phyloP scores from a whole-genome alignment of 2,113 vertebrate species.

The Brachyistius frenatus region DNA sequence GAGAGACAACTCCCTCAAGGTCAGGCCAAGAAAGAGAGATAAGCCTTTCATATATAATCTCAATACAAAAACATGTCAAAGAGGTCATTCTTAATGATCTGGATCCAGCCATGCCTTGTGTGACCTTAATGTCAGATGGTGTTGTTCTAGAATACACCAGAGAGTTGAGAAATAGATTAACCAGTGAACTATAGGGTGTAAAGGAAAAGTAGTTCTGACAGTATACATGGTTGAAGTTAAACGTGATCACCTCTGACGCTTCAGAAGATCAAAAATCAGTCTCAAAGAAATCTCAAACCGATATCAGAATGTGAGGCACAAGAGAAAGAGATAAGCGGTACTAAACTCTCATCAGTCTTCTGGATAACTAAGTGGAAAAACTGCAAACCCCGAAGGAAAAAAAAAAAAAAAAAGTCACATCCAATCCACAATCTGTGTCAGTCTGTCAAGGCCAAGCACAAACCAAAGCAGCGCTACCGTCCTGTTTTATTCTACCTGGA shows the following conservation, averaged over 20 bases:
- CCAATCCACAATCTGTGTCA: conserved; percentile 46
- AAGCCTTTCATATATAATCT: conserved; percentile 36
- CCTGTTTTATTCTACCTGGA: conserved; percentile 27
- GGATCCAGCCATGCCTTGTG: neutral
- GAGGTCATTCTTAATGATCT: conserved; percentile 27
- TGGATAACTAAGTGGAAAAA: conserved; percentile 40
- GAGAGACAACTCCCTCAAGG: conserved; percentile 57
- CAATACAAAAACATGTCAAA: conserved; percentile 39
- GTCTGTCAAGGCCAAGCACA: conserved; percentile 10
- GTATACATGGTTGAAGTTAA: conserved; percentile 1
- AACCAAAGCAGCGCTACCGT: conserved; percentile 16
- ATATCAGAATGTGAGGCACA: neutral
- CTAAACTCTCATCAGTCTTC: conserved; percentile 19
- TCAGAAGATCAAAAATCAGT: neutral
- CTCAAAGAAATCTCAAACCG: neutral
- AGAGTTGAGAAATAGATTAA: conserved; percentile 20
- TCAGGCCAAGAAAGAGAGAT: conserved; percentile 41
- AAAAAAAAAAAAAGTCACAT: conserved; percentile 23
- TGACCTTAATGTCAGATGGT: conserved; percentile 21
- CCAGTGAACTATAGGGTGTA: neutral
- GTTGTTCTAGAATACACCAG: conserved; percentile 14
- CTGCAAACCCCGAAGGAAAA: neutral
- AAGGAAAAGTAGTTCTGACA: neutral
- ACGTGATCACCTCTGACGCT: conserved; percentile 5
- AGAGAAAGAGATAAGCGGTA: neutral